Conservation (phyloP, 2,888 invertebrate genomes). For the Strigamia transsilvanica region DNA sequence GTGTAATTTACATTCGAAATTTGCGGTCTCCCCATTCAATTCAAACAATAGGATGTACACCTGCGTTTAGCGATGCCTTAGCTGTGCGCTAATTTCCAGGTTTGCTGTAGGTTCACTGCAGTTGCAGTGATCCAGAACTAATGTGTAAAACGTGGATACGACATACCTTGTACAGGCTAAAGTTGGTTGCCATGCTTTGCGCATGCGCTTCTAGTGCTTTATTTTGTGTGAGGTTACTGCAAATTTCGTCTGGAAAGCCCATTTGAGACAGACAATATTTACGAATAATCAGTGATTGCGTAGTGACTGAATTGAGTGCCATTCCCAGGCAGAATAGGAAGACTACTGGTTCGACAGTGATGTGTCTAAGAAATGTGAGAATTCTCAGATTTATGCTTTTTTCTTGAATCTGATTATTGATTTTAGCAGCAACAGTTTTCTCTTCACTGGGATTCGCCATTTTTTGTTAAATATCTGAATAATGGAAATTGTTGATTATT, state of each 20-base stretch:
- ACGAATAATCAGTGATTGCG: background rate
- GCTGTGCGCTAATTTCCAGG: constrained; percentile 71
- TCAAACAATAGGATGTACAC: too few relatives aligned
- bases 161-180: constrained; percentile 1
- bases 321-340: background rate
- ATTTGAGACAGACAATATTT: background rate
- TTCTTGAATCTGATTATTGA: too few relatives aligned
- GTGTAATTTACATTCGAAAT: constrained; percentile 68
- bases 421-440: too few relatives aligned
- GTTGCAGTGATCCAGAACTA: background rate
- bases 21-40: too few relatives aligned
- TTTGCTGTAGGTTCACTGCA: constrained; percentile 75
- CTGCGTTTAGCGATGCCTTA: too few relatives aligned
- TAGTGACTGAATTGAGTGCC: background rate
- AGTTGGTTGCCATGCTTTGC: background rate
- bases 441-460: background rate
- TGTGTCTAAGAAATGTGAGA: background rate
- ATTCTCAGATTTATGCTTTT: too few relatives aligned
- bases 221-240: background rate
- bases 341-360: constrained; percentile 12
- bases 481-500: background rate
- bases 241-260: background rate
- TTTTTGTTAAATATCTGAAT: background rate
- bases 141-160: too few relatives aligned
- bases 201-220: background rate